Evolutionary conservation across 2,888 invertebrate genomes (phyloP), one percentile per base, ranked within the genome.

Genomic region (Zaprionus lineosus): DNA sequence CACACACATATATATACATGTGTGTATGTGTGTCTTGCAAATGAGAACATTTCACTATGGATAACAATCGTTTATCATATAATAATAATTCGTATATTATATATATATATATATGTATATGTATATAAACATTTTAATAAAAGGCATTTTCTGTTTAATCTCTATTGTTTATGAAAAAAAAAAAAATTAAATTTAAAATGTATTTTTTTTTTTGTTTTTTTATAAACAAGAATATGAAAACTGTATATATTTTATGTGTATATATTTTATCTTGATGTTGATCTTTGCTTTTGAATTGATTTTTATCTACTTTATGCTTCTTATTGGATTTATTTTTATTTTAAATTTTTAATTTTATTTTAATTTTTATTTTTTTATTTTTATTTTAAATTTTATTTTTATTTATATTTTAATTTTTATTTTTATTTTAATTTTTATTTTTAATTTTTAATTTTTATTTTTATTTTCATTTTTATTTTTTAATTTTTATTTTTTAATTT

Each of bases 91-190:
- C 14, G 14, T 21, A 29, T 31, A 19, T 7, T 44, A n/a, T n/a
- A n/a, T 43, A 26, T 28, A 15, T 14, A 14, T 56, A 73, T 66
- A 53, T 75, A 79, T 77, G 81, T 67, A 75, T 81, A 85, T n/a
- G n/a, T n/a, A 85, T 78, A 85, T 82, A 85, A 79, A 74, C 65
- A 56, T 62, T 58, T 75, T 67, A 77, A 62, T 77, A 68, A 85
- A 77, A 82, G 78, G 74, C 79, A 78, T 73, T 78, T 74, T 51
- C n/a, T n/a, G n/a, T n/a, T 58, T 69, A 52, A 68, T 47, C 59
- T 37, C 37, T 56, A 28, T 51, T 65, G 19, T 29, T 55, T 33
- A 52, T 59, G 60, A 62, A 60, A 58, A 53, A 67, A 40, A 73
- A 61, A 78, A 63, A 68, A 73, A 64, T n/a, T n/a, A n/a, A n/a